Evolutionary conservation across 1,140 invertebrate genomes (phyloP), one percentile per base, ranked within the genome.

Genomic region (Aphelenchoides besseyi): DNA sequence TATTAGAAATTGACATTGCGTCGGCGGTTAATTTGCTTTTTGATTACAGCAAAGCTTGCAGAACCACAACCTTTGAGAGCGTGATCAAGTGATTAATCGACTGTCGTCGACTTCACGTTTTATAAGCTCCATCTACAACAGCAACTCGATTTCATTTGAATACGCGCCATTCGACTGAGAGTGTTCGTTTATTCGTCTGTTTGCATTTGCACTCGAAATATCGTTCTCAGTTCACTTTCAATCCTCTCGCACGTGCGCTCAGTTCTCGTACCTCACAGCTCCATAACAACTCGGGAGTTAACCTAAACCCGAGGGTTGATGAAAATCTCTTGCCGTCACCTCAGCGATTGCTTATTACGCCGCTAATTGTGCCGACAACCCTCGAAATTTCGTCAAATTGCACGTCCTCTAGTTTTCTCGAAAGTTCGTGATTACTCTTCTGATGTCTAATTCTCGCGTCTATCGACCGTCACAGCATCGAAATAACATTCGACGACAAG

Each of bases 311-410:
- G 12, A 23, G 12, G 12, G 41, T 23, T 48, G 41, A 48, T 48
- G 41, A 48, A 48, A 48, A 48, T 48, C 41, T 48, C 41, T 23
- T 48, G n/a, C n/a, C n/a, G n/a, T n/a, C n/a, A n/a, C n/a, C n/a
- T n/a, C n/a, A n/a, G n/a, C n/a, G 41, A 48, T 48, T 48, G 41
- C 23, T 48, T 48, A 16, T 48, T 48, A n/a, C n/a, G 41, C 41
- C 41, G 41, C 41, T 23, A 23, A 48, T 23, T 48, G n/a, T n/a
- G n/a, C n/a, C 41, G 41, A 48, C 41, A 16, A 48, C 41, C 41
- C 41, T 48, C 41, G 41, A 48, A 48, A 16, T 23, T 48, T 48
- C 41, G 41, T 12, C 12, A 48, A 48, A 23, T 16, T 16, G 41
- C 41, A 23, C 12, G 12, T 48, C 41, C 12, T 23, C 41, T 23